These are phyloP conservation scores for Drepana arcuata DNA, from an alignment of 1,140 invertebrate genomes.

Conservation along the genomic window DNA sequence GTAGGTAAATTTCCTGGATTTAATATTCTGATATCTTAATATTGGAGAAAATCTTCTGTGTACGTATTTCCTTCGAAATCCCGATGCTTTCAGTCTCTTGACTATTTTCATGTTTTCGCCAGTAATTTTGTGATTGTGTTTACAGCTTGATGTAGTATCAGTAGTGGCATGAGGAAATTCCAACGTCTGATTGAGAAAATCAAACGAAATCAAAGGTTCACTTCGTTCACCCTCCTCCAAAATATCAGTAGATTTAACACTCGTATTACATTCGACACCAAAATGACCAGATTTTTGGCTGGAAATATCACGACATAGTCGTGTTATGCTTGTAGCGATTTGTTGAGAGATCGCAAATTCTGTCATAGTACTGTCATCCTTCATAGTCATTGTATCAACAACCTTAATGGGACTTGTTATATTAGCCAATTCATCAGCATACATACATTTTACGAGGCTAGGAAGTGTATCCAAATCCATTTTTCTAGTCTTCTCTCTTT, in stretches of 20 bases:
- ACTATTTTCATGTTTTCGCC: too few species aligned
- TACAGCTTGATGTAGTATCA: too few species aligned
- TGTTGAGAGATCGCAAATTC: background rate
- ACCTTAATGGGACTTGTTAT: conserved; percentile 11
- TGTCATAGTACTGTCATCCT: conserved; percentile 7
- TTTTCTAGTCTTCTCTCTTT: too few species aligned
- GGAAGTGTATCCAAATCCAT: conserved; percentile 15
- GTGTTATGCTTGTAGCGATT: too few species aligned
- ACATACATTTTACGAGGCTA: conserved; percentile 25
- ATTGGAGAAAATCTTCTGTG: too few species aligned
- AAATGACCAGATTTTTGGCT: too few species aligned
- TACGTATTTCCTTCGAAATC: too few species aligned
- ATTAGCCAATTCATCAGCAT: conserved; percentile 13
- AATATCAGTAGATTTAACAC: conserved; percentile 1
- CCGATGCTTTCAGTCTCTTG: too few species aligned
- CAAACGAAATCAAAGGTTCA: conserved; percentile 11
- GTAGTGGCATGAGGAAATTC: conserved; percentile 5
- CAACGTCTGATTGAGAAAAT: conserved; percentile 15
- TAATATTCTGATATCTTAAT: conserved; percentile 12
- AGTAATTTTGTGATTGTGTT: too few species aligned
- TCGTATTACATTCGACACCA: too few species aligned
- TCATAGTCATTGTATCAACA: conserved; percentile 18
- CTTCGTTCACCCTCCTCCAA: conserved; percentile 5
- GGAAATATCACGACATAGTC: too few species aligned
- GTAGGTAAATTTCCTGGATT: conserved; percentile 23